Base-by-base conservation (phyloP, 2,797 vertebrate genomes). In the Australoheros facetus region DNA sequence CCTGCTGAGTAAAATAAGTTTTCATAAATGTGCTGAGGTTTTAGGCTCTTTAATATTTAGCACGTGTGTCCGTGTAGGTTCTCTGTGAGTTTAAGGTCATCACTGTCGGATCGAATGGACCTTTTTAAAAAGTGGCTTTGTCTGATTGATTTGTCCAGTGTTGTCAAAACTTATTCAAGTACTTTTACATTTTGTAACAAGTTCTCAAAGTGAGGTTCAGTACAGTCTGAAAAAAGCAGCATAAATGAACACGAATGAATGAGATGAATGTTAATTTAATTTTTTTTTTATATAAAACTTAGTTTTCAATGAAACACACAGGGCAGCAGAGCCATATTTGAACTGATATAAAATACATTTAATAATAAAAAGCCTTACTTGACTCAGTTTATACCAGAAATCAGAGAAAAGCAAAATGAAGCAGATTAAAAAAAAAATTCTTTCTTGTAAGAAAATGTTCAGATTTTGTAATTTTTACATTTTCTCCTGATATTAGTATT, bases 61-160 rank as follows among this genome's bases (percentile, higher is more conserved):
- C 48, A 30, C 1, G 62, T 4, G 12, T 48, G 45, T 51, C 48
- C 14, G 56, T 60, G 48, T 54, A 45, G 2, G 19, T 32, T 69
- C 77, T 66, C 19, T 48, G 16, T 30, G 51, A 57, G 78, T 64
- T 74, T 62, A 70, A 71, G 42, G 37, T 23, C 37, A 53, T 73
- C 13, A 62, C 28, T 39, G 39, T 62, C 13, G 77, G 45, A 66
- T 81, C 26, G 71, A 39, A 62, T 48, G 1, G 48, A 45, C 21
- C 8, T 17, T 66, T 66, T 30, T 66, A 26, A 28, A 66, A 70
- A 51, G 48, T 28, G 3, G 39, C 10, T 60, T 76, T 48, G 7
- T 48, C 42, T 23, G 39, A 10, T 56, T 73, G 23, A 66, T 45
- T 66, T 48, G 7, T 48, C 39, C 11, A 16, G 17, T 16, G 54